phyloP scores from a whole-genome alignment of 1,140 invertebrate species.

The Cherax destructor region DNA sequence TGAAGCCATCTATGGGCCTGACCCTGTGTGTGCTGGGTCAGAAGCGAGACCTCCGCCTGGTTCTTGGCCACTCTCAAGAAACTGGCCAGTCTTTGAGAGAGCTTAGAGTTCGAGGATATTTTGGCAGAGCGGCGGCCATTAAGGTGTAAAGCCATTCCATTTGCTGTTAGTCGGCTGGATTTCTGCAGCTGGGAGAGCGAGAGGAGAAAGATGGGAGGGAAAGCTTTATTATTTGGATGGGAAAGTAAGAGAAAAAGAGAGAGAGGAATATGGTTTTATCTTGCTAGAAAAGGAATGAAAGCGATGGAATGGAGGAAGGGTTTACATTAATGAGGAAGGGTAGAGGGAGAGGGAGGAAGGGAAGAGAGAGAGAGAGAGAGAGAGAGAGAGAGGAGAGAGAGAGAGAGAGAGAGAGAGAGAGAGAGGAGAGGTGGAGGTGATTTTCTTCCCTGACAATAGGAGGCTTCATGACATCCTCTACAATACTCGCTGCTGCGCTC shows the following conservation, averaged over 20 bases:
- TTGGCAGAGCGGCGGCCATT: not conserved
- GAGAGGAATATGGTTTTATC: not conserved
- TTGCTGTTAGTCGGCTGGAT: not conserved
- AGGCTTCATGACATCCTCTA: too few species aligned
- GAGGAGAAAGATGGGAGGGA: not conserved
- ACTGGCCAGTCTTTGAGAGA: not conserved
- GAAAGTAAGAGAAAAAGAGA: slow-evolving; percentile 21
- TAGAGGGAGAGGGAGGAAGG: not conserved
- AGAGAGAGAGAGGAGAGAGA: not conserved
- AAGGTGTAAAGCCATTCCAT: slow-evolving; percentile 17
- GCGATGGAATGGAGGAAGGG: not conserved
- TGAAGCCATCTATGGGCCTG: too few species aligned
- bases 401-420: not conserved
- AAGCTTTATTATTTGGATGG: not conserved
- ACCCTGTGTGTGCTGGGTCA: not conserved
- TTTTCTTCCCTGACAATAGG: too few species aligned
- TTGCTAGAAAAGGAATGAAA: not conserved
- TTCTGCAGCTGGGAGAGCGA: not conserved
- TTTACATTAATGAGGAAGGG: not conserved
- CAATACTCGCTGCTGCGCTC: too few species aligned
- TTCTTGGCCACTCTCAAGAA: not conserved
- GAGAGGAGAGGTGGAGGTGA: too few species aligned
- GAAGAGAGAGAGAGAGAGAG: not conserved
- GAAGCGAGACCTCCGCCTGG: not conserved
- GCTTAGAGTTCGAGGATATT: slow-evolving; percentile 2